These are phyloP conservation scores for Fabriciana adippe DNA, from an alignment of 2,888 invertebrate species.

Conservation along the genomic window DNA sequence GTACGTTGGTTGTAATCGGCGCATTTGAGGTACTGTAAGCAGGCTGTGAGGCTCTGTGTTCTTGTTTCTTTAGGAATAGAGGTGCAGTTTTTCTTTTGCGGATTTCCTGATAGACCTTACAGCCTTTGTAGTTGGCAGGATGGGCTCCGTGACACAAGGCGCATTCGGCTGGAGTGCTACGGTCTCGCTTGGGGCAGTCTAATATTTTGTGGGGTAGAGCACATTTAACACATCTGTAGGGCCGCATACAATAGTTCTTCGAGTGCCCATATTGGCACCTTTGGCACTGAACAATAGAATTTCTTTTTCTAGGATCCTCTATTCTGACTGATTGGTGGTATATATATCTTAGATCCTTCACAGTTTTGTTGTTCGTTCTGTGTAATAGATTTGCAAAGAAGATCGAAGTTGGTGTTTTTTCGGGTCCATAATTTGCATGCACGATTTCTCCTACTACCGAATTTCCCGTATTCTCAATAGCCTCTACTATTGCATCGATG, in stretches of 20 bases:
- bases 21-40: no score
- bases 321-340: conserved; percentile 37
- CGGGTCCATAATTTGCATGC: background rate
- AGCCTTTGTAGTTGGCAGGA: background rate
- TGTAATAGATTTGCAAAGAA: conserved; percentile 6
- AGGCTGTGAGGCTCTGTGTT: no score
- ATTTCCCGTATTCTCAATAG: background rate
- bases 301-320: conserved; percentile 29
- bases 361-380: conserved; percentile 21
- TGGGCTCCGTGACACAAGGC: background rate
- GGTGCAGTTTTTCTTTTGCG: no score
- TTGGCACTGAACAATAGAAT: conserved; percentile 34
- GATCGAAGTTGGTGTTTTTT: background rate
- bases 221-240: conserved; percentile 42
- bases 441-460: conserved; percentile 4
- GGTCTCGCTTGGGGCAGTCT: conserved; percentile 38
- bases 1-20: no score
- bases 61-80: no score
- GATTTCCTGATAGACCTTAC: no score
- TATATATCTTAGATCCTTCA: conserved; percentile 34
- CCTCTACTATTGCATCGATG: conserved; percentile 21
- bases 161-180: conserved; percentile 12
- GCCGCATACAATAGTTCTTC: conserved; percentile 42
- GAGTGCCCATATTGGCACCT: conserved; percentile 42
- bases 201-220: conserved; percentile 40